These are phyloP conservation scores for Diarsia dahlii DNA, from an alignment of 2,888 invertebrate genomes.

Conservation along the genomic window DNA sequence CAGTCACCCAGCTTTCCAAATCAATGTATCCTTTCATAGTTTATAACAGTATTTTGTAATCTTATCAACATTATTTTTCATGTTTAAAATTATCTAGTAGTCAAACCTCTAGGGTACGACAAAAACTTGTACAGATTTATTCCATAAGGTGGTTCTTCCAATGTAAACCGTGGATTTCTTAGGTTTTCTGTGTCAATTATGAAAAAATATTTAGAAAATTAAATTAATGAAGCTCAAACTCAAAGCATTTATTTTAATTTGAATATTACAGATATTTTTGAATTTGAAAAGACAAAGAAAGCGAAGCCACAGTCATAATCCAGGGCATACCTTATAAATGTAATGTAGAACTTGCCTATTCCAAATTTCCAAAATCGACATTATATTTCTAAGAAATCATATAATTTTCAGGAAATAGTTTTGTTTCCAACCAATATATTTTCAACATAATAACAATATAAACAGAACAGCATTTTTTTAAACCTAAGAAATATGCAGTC, in stretches of 20 bases:
- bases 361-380: background rate
- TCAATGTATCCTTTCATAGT: background rate
- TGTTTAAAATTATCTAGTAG: conserved; percentile 13
- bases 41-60: background rate
- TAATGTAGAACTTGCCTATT: too few species aligned
- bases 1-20: background rate
- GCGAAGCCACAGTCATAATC: too few species aligned
- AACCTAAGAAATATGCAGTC: background rate
- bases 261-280: too few species aligned
- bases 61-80: conserved; percentile 19
- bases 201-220: background rate
- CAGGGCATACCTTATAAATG: too few species aligned
- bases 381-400: background rate
- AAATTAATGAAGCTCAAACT: background rate
- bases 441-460: background rate
- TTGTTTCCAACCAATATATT: background rate
- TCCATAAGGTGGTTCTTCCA: conserved; percentile 7
- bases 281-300: too few species aligned
- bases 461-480: background rate
- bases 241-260: too few species aligned
- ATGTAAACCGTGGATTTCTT: background rate
- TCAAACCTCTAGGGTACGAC: conserved; percentile 35
- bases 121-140: conserved; percentile 60
- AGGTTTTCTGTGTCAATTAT: background rate
- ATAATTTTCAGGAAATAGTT: background rate